Evolutionary conservation across 1,140 invertebrate genomes (phyloP).

Genomic region (Drosophila ercepeae): DNA sequence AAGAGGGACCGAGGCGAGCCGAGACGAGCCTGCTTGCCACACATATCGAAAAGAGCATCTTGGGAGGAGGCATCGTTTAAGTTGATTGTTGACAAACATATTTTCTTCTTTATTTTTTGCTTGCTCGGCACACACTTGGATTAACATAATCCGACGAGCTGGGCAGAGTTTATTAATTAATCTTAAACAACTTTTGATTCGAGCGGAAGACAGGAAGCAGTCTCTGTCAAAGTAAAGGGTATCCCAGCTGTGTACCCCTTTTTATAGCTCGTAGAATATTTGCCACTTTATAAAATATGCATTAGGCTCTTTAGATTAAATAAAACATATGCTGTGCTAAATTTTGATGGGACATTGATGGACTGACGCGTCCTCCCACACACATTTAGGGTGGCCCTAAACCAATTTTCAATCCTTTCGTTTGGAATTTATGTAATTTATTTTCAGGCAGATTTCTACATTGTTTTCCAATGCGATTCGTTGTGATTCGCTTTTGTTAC

Average conservation of each 20-base stretch:
- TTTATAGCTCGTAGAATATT: no score
- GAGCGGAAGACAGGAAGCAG: no score
- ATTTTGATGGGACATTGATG: neutral
- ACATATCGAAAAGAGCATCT: constrained; percentile 16
- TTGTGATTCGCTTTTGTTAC: constrained; percentile 2
- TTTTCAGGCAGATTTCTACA: neutral
- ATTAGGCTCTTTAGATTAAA: neutral
- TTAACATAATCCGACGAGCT: constrained; percentile 41
- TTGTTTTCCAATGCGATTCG: neutral
- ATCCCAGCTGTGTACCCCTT: neutral
- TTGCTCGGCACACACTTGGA: constrained; percentile 28
- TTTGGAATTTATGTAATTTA: neutral
- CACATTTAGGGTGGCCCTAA: neutral
- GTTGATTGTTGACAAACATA: constrained; percentile 32
- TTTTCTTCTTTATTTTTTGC: constrained; percentile 5
- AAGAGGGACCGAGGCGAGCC: no score
- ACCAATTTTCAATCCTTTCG: neutral
- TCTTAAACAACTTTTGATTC: constrained; percentile 35
- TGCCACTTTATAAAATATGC: neutral
- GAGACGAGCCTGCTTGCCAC: neutral
- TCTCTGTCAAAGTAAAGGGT: neutral
- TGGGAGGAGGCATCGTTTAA: constrained; percentile 25
- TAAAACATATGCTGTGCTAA: neutral
- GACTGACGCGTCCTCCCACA: neutral
- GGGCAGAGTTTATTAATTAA: constrained; percentile 44